phyloP scores from a whole-genome alignment of 2,113 vertebrate species.

The Oryzias javanicus region DNA sequence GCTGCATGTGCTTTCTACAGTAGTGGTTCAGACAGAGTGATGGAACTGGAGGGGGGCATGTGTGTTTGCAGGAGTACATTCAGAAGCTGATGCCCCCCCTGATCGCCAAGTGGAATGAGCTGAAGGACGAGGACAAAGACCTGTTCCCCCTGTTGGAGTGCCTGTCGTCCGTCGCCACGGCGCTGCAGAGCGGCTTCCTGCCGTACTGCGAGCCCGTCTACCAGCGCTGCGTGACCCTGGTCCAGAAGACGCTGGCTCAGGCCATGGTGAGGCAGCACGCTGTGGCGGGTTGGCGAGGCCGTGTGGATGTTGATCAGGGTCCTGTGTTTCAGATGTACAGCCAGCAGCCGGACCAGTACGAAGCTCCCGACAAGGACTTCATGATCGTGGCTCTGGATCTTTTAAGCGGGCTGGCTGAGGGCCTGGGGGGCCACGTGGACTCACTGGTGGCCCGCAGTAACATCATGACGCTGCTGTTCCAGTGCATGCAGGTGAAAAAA shows the following conservation, averaged over 20 bases:
- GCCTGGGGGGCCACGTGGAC: constrained; percentile 88
- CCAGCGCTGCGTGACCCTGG: constrained; percentile 93
- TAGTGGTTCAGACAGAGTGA: no score
- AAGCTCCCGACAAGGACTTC: constrained; percentile 95
- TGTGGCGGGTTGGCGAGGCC: no score
- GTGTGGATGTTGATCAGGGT: not conserved
- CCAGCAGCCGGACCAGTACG: constrained; percentile 94
- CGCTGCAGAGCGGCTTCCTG: constrained; percentile 92
- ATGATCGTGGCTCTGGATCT: constrained; percentile 96
- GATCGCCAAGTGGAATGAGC: constrained; percentile 93
- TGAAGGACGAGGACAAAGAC: constrained; percentile 94
- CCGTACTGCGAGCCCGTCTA: constrained; percentile 95
- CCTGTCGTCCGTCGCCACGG: constrained; percentile 91
- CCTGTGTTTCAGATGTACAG: constrained; percentile 86
- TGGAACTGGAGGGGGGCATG: not conserved
- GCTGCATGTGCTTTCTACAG: no score
- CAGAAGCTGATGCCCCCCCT: constrained; percentile 93
- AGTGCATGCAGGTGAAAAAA: constrained; percentile 92
- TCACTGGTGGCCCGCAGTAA: constrained; percentile 92
- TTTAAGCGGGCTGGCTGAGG: constrained; percentile 91
- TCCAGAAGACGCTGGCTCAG: constrained; percentile 92
- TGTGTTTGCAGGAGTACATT: constrained; percentile 83
- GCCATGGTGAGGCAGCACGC: constrained; percentile 84
- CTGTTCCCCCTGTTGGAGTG: constrained; percentile 92
- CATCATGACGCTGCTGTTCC: constrained; percentile 94